Base-by-base conservation (phyloP, 2,888 invertebrate species). In the Eumerus sabulonum region DNA sequence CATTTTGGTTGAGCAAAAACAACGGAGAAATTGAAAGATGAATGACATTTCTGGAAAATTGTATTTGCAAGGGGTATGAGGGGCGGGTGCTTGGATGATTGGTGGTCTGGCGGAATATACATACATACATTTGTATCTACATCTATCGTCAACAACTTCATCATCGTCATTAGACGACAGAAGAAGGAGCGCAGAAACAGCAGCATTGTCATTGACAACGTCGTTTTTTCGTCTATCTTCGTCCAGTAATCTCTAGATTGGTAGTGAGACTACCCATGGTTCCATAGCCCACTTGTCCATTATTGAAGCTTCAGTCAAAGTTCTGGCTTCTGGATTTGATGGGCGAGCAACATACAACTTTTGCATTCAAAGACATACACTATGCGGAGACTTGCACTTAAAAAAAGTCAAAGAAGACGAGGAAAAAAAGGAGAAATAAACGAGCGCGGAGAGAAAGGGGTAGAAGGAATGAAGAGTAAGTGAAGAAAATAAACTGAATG, bases 41-140 rank as follows among this genome's bases (percentile, higher is more conserved):
- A 79, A 79, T 74, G 79, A 79, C 79, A 79, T 79, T 66, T 79
- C 74, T 74, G 68, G 79, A 74, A 79, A 74, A 79, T 73, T 74
- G 64, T 74, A 74, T 74, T 79, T 74, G 48, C 60, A 42, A 19
- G 44, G 47, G 42, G 13, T 1, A 45, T 18, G 11, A 11, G 66
- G 9, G n/a, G 35, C 27, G 12, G 13, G 9, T 27, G 11, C 4
- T 12, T 35, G 35, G 60, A 62, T 66, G 76, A n/a, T n/a, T n/a
- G n/a, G n/a, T n/a, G n/a, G n/a, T n/a, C n/a, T n/a, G n/a, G n/a
- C n/a, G n/a, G n/a, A n/a, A n/a, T n/a, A n/a, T n/a, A n/a, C n/a
- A n/a, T n/a, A n/a, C n/a, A n/a, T n/a, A n/a, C n/a, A n/a, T n/a
- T n/a, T n/a, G n/a, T n/a, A n/a, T n/a, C n/a, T n/a, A n/a, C n/a